These are phyloP conservation scores for Hylyphantes graminicola DNA, from an alignment of 1,140 invertebrate genomes.

Conservation along the genomic window DNA sequence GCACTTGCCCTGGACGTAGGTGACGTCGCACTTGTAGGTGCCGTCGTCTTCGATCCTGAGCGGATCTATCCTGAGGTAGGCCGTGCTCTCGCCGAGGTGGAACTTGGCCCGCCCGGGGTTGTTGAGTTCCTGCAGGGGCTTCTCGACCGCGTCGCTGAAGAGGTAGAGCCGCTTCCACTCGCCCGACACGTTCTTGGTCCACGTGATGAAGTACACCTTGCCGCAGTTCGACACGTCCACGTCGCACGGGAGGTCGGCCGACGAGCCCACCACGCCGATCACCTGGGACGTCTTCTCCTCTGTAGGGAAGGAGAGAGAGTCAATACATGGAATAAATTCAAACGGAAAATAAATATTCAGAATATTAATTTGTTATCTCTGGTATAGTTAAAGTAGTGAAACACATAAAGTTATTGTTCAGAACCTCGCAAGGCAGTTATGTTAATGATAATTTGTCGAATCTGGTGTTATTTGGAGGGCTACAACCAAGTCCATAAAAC, in stretches of 20 bases:
- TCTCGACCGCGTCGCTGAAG: conserved; percentile 63
- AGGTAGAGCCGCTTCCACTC: conserved; percentile 64
- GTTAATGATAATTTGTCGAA: too few species aligned
- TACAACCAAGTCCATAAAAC: too few species aligned
- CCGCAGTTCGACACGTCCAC: conserved; percentile 63
- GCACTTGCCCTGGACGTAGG: conserved; percentile 64
- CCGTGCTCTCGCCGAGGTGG: conserved; percentile 38
- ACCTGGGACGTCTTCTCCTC: conserved; percentile 27
- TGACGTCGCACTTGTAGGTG: conserved; percentile 64
- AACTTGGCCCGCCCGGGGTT: conserved; percentile 61
- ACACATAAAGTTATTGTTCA: too few species aligned
- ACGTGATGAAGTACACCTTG: conserved; percentile 64
- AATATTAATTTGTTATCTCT: too few species aligned
- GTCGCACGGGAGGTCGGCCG: conserved; percentile 61
- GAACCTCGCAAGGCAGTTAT: too few species aligned
- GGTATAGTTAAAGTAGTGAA: too few species aligned
- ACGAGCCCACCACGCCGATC: conserved; percentile 62
- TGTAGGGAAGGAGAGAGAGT: background rate
- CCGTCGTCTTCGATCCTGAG: conserved; percentile 62
- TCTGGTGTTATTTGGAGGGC: too few species aligned
- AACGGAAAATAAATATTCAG: too few species aligned
- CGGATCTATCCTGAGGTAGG: conserved; percentile 55
- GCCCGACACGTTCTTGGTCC: conserved; percentile 62
- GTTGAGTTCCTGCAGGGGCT: conserved; percentile 62
- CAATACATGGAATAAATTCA: too few species aligned